These are phyloP conservation scores for Petaurus breviceps DNA, from an alignment of 2,113 vertebrate species.

Conservation along the genomic window DNA sequence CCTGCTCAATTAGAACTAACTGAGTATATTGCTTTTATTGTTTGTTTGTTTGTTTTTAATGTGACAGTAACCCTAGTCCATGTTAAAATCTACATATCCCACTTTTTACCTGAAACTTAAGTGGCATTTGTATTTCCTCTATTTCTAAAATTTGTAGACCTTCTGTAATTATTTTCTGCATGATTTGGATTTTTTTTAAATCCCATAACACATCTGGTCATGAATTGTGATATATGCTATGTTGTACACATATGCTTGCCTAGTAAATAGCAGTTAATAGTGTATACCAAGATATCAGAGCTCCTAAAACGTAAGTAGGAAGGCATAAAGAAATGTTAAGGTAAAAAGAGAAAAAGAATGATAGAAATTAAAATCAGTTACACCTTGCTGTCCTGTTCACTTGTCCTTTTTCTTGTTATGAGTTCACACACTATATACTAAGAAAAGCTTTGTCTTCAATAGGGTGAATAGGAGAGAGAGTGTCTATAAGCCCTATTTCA, in stretches of 20 bases:
- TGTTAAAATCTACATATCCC: not conserved
- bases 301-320: not conserved
- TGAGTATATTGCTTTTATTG: not conserved
- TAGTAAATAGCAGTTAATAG: conserved; percentile 13
- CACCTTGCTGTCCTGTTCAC: conserved; percentile 1
- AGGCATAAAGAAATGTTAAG: conserved; percentile 37
- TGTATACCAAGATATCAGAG: conserved; percentile 13
- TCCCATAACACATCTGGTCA: not conserved
- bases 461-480: conserved; percentile 21
- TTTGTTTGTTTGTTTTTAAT: not conserved
- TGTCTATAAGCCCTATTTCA: not conserved
- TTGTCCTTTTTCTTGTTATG: conserved; percentile 28
- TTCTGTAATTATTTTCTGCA: conserved; percentile 23
- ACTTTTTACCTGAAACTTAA: conserved; percentile 37
- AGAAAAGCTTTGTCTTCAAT: conserved; percentile 25
- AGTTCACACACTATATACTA: not conserved
- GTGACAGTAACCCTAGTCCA: not conserved
- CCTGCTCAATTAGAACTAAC: not conserved
- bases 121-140: conserved; percentile 5
- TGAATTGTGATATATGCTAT: not conserved
- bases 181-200: conserved; percentile 8
- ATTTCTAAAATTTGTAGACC: conserved; percentile 12
- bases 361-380: conserved; percentile 5
- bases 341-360: conserved; percentile 38
- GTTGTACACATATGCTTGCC: not conserved